Evolutionary conservation across 2,888 invertebrate genomes (phyloP).

Genomic region (Nomada ferruginata): DNA sequence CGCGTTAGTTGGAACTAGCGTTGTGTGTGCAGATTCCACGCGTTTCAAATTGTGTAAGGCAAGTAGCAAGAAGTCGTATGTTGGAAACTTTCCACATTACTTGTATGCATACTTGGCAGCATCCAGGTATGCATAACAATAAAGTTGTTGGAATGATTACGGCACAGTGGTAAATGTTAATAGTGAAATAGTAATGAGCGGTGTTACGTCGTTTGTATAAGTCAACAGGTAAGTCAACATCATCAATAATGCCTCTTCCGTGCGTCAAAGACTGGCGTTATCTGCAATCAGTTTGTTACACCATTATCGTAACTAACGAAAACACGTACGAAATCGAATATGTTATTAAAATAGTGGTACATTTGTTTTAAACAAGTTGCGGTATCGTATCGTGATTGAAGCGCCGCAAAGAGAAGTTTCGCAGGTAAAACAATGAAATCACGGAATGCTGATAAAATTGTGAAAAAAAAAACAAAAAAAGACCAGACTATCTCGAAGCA

Average conservation of each 20-base stretch:
- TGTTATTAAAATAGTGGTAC: too few relatives aligned
- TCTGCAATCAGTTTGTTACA: too few relatives aligned
- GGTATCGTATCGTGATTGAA: background rate
- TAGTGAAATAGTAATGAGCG: background rate
- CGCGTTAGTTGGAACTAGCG: background rate
- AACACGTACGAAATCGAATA: too few relatives aligned
- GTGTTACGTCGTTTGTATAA: background rate
- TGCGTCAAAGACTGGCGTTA: background rate
- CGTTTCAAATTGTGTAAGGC: background rate
- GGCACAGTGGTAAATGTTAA: background rate
- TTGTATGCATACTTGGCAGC: background rate
- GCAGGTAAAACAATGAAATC: background rate
- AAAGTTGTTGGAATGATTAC: background rate
- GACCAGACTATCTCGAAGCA: background rate
- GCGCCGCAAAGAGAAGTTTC: background rate
- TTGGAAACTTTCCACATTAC: background rate
- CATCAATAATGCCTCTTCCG: background rate
- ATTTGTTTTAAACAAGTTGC: too few relatives aligned
- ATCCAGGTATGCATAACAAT: background rate
- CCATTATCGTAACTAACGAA: too few relatives aligned
- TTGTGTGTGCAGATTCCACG: background rate
- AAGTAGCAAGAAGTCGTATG: background rate
- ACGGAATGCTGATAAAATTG: background rate
- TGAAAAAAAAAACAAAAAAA: background rate
- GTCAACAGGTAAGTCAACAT: background rate